Evolutionary conservation across 1,140 invertebrate genomes (phyloP).

Genomic region (Papilio machaon): DNA sequence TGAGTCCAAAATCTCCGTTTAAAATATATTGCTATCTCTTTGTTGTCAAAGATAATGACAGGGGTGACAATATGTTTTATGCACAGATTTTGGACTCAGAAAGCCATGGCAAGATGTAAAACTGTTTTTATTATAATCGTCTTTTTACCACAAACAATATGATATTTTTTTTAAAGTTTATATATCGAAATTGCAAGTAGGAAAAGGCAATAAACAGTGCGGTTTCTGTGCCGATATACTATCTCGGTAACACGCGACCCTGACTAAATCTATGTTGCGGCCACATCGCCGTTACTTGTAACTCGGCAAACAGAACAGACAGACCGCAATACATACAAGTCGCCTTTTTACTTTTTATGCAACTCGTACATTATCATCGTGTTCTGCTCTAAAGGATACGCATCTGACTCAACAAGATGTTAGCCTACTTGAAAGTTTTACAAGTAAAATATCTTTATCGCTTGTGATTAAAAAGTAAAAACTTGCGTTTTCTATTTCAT

Average conservation of each 20-base stretch:
- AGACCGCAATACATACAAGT: conserved; percentile 3
- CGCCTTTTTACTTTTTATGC: conserved; percentile 15
- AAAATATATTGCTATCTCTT: too few relatives aligned
- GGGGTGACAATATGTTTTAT: too few relatives aligned
- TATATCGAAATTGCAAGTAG: neutral
- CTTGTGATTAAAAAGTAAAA: neutral
- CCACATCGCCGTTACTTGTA: conserved; percentile 14
- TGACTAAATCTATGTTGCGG: conserved; percentile 3
- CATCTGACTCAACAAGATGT: neutral
- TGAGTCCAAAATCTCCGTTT: too few relatives aligned
- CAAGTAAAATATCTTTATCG: neutral
- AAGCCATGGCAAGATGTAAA: neutral
- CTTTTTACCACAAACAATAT: too few relatives aligned
- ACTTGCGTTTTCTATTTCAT: neutral
- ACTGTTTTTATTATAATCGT: neutral
- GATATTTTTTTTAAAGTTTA: too few relatives aligned
- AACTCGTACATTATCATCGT: neutral
- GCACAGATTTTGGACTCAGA: too few relatives aligned
- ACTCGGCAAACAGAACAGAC: neutral
- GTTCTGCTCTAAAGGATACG: conserved; percentile 9
- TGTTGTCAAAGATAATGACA: too few relatives aligned
- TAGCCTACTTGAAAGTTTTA: neutral
- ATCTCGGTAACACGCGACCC: conserved; percentile 9
- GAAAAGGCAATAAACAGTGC: conserved; percentile 8
- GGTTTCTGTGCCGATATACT: conserved; percentile 16